These are phyloP conservation scores for Nycticryphes semicollaris DNA, from an alignment of 2,113 vertebrate genomes.

Conservation along the genomic window DNA sequence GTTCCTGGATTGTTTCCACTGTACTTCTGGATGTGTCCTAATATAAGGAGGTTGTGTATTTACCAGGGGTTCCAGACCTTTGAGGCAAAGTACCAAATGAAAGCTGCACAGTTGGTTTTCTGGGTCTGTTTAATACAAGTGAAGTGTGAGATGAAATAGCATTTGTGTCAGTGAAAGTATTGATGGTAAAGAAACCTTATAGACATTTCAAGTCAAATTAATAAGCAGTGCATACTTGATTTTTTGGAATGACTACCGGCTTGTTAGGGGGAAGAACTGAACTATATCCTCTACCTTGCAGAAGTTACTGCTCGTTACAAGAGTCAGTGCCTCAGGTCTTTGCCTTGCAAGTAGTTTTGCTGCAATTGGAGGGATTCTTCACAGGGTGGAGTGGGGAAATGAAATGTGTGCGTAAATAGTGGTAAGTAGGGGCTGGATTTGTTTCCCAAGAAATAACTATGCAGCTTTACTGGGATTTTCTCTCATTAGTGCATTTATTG, in stretches of 20 bases:
- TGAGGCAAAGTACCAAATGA: neutral
- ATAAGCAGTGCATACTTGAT: neutral
- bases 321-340: neutral
- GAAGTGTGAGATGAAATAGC: neutral
- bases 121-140: neutral
- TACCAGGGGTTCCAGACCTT: neutral
- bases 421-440: neutral
- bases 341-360: neutral
- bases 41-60: neutral
- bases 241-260: neutral
- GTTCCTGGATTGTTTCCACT: neutral
- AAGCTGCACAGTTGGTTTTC: neutral
- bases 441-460: neutral
- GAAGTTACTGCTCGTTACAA: neutral
- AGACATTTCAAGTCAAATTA: neutral
- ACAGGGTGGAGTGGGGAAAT: accelerated
- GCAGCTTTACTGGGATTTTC: neutral
- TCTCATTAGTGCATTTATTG: neutral
- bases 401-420: neutral
- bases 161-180: neutral
- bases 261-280: neutral
- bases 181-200: neutral
- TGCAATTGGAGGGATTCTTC: neutral
- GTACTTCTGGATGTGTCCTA: neutral
- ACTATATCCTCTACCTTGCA: neutral